Percentiles rank a stretch among this genome's conserved stretches.
Evolutionary conservation across 2,113 vertebrate genomes (phyloP).

Genomic region (Uria aalge): DNA sequence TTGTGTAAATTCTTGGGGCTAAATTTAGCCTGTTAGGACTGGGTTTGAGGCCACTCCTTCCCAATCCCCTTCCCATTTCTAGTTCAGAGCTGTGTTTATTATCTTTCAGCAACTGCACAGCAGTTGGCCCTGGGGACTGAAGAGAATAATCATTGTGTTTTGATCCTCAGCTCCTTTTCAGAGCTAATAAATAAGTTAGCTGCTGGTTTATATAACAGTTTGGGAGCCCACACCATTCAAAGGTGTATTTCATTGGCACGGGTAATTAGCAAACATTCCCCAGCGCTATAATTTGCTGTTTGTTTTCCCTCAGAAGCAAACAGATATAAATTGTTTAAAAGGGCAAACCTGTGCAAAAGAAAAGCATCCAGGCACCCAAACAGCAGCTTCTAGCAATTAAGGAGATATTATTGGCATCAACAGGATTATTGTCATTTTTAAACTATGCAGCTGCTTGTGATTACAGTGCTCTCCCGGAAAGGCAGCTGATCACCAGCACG

Average conservation of each 20-base stretch:
- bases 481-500: not conserved
- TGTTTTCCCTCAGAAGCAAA: constrained; percentile 28
- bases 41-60: not conserved
- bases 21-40: not conserved
- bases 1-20: not conserved
- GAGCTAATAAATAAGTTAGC: constrained; percentile 4
- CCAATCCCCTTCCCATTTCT: not conserved
- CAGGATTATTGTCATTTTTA: not conserved
- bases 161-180: not conserved
- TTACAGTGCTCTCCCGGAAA: not conserved
- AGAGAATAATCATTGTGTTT: not conserved
- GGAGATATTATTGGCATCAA: not conserved
- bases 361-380: not conserved
- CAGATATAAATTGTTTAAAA: constrained; percentile 21
- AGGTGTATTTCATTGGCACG: not conserved
- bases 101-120: not conserved
- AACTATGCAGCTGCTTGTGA: not conserved
- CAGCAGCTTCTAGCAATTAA: not conserved
- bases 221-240: not conserved
- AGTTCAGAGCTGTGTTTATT: not conserved
- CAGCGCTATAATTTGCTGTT: not conserved
- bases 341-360: not conserved
- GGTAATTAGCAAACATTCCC: constrained; percentile 3
- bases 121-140: not conserved
- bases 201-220: not conserved